Conservation (phyloP, 2,113 vertebrate species). For the Alouatta palliata region DNA sequence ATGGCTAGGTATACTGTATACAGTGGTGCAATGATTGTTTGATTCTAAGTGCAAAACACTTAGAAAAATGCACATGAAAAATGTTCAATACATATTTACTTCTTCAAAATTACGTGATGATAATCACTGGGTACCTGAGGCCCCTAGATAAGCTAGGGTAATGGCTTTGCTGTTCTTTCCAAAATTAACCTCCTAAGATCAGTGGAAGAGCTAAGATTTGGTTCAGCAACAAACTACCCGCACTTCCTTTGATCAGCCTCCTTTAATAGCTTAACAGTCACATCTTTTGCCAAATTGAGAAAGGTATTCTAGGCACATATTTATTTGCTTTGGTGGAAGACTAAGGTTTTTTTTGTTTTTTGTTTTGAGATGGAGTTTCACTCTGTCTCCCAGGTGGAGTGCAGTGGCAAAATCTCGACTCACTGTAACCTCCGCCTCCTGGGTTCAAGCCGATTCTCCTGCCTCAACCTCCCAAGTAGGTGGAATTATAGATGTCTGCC, state of each 20-base stretch:
- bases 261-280: not conserved
- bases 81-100: not conserved
- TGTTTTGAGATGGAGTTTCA: no score
- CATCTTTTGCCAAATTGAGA: not conserved
- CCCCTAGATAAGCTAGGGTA: not conserved
- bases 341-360: not conserved
- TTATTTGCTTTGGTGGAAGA: conserved; percentile 18
- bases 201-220: not conserved
- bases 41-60: not conserved
- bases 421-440: not conserved
- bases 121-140: not conserved
- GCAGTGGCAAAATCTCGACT: no score
- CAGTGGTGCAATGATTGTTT: not conserved
- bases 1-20: not conserved
- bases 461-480: no score
- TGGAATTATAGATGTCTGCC: no score
- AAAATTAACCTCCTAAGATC: not conserved
- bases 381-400: no score
- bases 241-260: not conserved
- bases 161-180: not conserved
- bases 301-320: not conserved
- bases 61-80: conserved; percentile 6
- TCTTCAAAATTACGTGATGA: not conserved
- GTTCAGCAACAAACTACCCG: not conserved
- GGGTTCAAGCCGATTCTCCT: no score